phyloP scores from a whole-genome alignment of 2,113 vertebrate species.

The Phrynosoma platyrhinos region DNA sequence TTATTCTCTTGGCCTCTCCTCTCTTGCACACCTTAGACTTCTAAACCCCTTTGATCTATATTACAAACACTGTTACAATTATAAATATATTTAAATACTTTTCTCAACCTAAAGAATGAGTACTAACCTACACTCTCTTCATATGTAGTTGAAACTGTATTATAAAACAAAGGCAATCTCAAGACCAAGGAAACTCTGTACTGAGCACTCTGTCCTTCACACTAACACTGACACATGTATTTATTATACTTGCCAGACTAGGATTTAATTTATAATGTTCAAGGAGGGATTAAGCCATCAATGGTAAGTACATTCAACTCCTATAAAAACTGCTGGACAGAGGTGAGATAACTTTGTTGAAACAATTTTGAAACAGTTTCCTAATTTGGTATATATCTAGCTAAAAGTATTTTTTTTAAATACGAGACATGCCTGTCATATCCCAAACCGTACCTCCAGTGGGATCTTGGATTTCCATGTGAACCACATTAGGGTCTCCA shows the following conservation, averaged over 20 bases:
- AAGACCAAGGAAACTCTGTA: not conserved
- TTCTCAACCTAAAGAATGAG: too few relatives aligned
- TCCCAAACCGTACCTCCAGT: conserved; percentile 85
- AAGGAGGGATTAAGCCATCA: not conserved
- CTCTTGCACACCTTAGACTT: too few relatives aligned
- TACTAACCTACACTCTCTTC: not conserved
- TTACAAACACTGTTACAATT: too few relatives aligned
- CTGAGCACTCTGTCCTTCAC: not conserved
- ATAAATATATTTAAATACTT: too few relatives aligned
- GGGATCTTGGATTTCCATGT: conserved; percentile 94
- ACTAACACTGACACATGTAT: not conserved
- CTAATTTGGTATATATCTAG: not conserved
- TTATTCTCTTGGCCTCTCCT: too few relatives aligned
- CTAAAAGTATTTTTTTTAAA: conserved; percentile 1
- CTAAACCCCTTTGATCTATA: too few relatives aligned
- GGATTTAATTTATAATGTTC: not conserved
- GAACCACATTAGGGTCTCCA: conserved; percentile 88
- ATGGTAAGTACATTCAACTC: not conserved
- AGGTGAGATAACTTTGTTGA: conserved; percentile 25
- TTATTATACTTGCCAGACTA: not conserved
- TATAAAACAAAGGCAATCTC: not conserved
- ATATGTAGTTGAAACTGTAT: not conserved
- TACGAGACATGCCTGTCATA: conserved; percentile 3
- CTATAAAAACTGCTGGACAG: not conserved
- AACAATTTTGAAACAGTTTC: not conserved